Conservation (phyloP, 2,888 invertebrate genomes). For the Chromoteleia sp. region DNA sequence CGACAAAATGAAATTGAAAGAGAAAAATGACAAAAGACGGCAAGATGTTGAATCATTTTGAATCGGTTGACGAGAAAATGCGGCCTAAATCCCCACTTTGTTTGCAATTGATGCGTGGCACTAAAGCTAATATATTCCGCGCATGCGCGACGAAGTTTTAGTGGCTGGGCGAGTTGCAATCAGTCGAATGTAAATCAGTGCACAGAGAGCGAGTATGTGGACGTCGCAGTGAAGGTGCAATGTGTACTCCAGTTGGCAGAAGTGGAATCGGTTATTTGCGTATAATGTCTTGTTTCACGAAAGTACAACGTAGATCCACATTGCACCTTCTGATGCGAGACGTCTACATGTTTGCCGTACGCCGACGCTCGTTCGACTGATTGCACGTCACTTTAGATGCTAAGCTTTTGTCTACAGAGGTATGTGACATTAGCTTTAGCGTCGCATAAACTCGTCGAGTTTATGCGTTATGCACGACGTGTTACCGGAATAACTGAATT, state of each 20-base stretch:
- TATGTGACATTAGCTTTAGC: conserved; percentile 60
- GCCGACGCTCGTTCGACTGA: conserved; percentile 64
- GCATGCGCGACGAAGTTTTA: conserved; percentile 50
- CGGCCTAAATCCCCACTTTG: conserved; percentile 18
- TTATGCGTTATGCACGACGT: conserved; percentile 54
- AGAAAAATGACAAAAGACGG: background rate
- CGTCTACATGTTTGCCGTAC: conserved; percentile 66
- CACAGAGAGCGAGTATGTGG: conserved; percentile 53
- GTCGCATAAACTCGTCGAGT: conserved; percentile 58
- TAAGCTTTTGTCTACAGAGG: conserved; percentile 62
- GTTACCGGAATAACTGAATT: conserved; percentile 62
- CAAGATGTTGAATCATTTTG: conserved; percentile 7
- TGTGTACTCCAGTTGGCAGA: conserved; percentile 63
- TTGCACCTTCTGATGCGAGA: conserved; percentile 64
- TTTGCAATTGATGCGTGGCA: background rate
- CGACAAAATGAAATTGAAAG: background rate
- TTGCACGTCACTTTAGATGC: conserved; percentile 66
- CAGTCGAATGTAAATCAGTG: conserved; percentile 58
- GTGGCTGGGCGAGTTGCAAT: conserved; percentile 50
- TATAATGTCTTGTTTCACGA: conserved; percentile 69
- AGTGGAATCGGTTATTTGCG: conserved; percentile 66
- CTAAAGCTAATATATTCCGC: conserved; percentile 34
- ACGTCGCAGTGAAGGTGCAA: conserved; percentile 60
- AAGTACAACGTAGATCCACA: conserved; percentile 67
- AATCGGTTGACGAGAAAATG: conserved; percentile 20